Evolutionary conservation across 2,797 vertebrate genomes (phyloP).

Genomic region (Pseudotriccus pelzelni): DNA sequence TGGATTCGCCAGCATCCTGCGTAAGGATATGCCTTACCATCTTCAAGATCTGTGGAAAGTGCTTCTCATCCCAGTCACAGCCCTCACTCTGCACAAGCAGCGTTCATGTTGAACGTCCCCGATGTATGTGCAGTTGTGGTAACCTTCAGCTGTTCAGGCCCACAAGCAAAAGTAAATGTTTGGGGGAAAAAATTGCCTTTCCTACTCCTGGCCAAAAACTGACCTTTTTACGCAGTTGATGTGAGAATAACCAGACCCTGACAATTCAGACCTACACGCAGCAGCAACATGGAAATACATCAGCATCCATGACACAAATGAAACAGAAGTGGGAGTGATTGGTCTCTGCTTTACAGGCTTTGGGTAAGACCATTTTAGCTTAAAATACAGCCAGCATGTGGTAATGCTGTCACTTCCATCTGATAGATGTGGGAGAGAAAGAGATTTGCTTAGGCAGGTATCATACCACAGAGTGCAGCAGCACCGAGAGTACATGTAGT

Average conservation of each 20-base stretch:
- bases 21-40: neutral
- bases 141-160: neutral
- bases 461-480: neutral
- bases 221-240: neutral
- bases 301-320: neutral
- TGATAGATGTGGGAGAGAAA: neutral
- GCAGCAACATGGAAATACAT: neutral
- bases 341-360: neutral
- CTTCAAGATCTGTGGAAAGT: neutral
- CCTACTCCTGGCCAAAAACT: neutral
- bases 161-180: neutral
- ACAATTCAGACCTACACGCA: neutral
- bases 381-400: neutral
- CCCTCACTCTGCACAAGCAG: neutral
- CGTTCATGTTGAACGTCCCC: neutral
- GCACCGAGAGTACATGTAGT: neutral
- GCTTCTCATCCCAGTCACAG: neutral
- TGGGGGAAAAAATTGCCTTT: neutral
- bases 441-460: neutral
- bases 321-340: neutral
- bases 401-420: neutral
- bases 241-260: neutral
- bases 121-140: accelerated
- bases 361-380: neutral
- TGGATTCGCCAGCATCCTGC: neutral